Conservation (phyloP, 2,888 invertebrate species). For the Amphimallon solstitiale region DNA sequence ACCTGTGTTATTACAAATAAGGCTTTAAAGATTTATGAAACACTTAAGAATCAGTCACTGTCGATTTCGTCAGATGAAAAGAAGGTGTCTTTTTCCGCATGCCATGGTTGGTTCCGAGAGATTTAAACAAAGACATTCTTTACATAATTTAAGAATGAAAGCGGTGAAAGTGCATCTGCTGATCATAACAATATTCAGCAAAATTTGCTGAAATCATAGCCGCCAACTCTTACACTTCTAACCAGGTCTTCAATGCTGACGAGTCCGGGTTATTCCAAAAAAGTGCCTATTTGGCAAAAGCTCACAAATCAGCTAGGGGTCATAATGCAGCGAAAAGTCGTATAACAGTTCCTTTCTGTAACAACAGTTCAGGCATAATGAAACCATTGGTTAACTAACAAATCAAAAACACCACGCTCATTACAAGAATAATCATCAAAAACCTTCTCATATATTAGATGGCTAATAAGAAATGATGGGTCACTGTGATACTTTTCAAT, state of each 20-base stretch:
- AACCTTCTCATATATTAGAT: constrained; percentile 40
- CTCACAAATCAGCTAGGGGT: constrained; percentile 28
- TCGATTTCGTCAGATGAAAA: too few species aligned
- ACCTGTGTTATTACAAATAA: too few species aligned
- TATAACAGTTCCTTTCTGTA: constrained; percentile 36
- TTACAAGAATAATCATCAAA: constrained; percentile 28
- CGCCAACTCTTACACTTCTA: constrained; percentile 18
- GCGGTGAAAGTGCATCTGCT: too few species aligned
- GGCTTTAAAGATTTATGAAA: too few species aligned
- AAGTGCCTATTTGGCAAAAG: constrained; percentile 4
- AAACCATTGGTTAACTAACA: background rate
- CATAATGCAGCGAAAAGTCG: background rate
- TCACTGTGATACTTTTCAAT: background rate
- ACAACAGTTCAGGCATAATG: constrained; percentile 39
- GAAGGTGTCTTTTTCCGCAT: too few species aligned
- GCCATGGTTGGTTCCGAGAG: too few species aligned
- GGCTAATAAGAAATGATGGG: constrained; percentile 33
- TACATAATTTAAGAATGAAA: too few species aligned
- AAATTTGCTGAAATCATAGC: constrained; percentile 36
- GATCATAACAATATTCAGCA: constrained; percentile 35
- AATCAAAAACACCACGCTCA: constrained; percentile 12
- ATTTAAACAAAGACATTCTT: too few species aligned
- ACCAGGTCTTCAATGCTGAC: constrained; percentile 11
- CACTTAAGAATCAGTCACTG: too few species aligned
- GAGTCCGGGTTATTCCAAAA: constrained; percentile 35